Conservation (phyloP, 2,113 vertebrate species). For the Emydocephalus ijimae region DNA sequence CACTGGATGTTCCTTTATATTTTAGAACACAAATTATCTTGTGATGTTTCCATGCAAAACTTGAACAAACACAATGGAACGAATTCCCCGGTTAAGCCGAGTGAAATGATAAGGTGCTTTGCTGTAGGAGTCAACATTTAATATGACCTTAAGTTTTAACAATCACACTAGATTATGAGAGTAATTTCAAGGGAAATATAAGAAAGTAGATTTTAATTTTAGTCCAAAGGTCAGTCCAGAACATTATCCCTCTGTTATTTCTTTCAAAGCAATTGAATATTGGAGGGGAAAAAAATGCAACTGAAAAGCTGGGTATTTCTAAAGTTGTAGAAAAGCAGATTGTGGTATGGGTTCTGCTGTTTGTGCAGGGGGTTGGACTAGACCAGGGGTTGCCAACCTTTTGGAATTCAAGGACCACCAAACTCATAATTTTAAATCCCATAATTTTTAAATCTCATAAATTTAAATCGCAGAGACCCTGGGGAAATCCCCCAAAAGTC, state of each 20-base stretch:
- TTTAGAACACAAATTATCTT: background rate
- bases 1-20: background rate
- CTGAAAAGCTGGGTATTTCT: background rate
- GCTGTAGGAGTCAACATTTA: conserved; percentile 43
- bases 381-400: too few relatives aligned
- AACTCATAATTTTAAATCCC: too few relatives aligned
- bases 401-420: too few relatives aligned
- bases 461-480: too few relatives aligned
- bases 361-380: background rate
- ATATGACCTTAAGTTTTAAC: conserved; percentile 57
- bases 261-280: conserved; percentile 52
- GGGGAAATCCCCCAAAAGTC: too few relatives aligned
- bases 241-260: conserved; percentile 61
- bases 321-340: background rate
- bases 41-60: background rate
- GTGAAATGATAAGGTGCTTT: conserved; percentile 40
- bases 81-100: conserved; percentile 49
- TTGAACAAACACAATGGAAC: conserved; percentile 42
- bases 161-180: conserved; percentile 58
- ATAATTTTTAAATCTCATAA: too few relatives aligned
- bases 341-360: background rate
- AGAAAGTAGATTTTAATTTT: conserved; percentile 61
- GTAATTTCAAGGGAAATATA: conserved; percentile 59
- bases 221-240: conserved; percentile 61
- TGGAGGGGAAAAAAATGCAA: background rate